These are phyloP conservation scores for Patiria pectinifera DNA, from an alignment of 53 echinoderm and acorn worm genomes.

Conservation along the genomic window DNA sequence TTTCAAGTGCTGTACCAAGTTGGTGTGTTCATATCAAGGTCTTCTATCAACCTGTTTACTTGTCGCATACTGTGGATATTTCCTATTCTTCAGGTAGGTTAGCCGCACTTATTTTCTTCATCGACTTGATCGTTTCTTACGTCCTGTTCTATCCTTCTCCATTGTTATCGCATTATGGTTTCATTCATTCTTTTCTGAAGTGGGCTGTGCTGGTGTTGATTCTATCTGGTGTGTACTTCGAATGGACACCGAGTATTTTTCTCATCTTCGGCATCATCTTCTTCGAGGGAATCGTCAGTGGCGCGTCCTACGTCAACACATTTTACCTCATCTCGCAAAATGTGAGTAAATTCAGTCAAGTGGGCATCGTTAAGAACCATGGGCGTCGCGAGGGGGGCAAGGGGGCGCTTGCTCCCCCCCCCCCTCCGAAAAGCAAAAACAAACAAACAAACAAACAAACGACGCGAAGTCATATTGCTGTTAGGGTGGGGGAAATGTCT, in stretches of 20 bases:
- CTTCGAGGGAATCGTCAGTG: constrained; percentile 77
- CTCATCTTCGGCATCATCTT: constrained; percentile 71
- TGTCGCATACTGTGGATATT: constrained; percentile 64
- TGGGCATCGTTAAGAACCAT: too few relatives aligned
- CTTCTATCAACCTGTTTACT: constrained; percentile 56
- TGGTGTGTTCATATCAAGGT: constrained; percentile 76
- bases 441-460: too few relatives aligned
- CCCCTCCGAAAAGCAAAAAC: too few relatives aligned
- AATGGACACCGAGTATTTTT: constrained; percentile 62
- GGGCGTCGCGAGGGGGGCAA: too few relatives aligned
- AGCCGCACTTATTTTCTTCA: background rate
- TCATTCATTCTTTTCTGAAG: background rate
- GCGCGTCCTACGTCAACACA: constrained; percentile 76
- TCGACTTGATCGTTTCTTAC: too few relatives aligned
- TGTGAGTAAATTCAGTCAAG: constrained; percentile 20
- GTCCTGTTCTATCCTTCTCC: too few relatives aligned
- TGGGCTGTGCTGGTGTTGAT: background rate
- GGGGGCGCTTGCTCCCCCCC: too few relatives aligned
- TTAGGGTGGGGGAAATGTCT: too few relatives aligned
- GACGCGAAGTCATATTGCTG: too few relatives aligned
- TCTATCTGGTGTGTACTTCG: background rate
- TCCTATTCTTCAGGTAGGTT: constrained; percentile 65
- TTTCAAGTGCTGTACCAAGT: constrained; percentile 75
- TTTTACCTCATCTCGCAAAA: constrained; percentile 64
- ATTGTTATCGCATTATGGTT: background rate